These are phyloP conservation scores for Leucoraja ocellata DNA, from an alignment of 2,797 vertebrate genomes.

Conservation along the genomic window DNA sequence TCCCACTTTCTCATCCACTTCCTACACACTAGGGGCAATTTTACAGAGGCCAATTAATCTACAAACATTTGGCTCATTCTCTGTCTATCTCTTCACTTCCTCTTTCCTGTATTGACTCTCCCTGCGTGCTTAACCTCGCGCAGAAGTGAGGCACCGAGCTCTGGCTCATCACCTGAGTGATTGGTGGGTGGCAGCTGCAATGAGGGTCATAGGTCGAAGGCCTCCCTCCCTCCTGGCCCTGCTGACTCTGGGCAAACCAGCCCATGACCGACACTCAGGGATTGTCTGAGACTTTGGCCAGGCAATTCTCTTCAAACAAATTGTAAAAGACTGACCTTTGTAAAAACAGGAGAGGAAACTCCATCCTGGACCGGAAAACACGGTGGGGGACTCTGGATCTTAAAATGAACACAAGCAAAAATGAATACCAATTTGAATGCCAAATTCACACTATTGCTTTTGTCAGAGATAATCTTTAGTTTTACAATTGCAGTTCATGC, in stretches of 20 bases:
- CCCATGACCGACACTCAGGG: too few species aligned
- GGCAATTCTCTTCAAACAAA: too few species aligned
- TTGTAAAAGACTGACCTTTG: conserved; percentile 65
- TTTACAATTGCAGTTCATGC: not conserved
- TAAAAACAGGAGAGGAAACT: conserved; percentile 68
- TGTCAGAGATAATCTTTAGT: conserved; percentile 39
- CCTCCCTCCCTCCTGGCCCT: not conserved
- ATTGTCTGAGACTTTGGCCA: too few species aligned
- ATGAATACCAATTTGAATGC: conserved; percentile 44
- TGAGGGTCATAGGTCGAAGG: not conserved
- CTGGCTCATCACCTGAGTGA: too few species aligned
- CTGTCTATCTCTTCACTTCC: too few species aligned
- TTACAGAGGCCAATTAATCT: too few species aligned
- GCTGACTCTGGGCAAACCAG: not conserved
- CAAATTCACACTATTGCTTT: not conserved
- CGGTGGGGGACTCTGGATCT: conserved; percentile 80
- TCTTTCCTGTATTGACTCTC: too few species aligned
- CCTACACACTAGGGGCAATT: too few species aligned
- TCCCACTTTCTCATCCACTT: too few species aligned
- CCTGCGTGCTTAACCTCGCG: too few species aligned
- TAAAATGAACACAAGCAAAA: conserved; percentile 43
- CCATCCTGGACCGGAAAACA: conserved; percentile 64
- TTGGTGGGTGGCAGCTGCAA: not conserved
- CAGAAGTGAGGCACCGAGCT: too few species aligned
- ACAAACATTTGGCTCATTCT: too few species aligned